A percentile compares a stretch with the other conserved stretches of the same genome.
These are phyloP conservation scores for Drosophila quasianomalipes DNA, from an alignment of 2,888 invertebrate genomes.

Conservation along the genomic window DNA sequence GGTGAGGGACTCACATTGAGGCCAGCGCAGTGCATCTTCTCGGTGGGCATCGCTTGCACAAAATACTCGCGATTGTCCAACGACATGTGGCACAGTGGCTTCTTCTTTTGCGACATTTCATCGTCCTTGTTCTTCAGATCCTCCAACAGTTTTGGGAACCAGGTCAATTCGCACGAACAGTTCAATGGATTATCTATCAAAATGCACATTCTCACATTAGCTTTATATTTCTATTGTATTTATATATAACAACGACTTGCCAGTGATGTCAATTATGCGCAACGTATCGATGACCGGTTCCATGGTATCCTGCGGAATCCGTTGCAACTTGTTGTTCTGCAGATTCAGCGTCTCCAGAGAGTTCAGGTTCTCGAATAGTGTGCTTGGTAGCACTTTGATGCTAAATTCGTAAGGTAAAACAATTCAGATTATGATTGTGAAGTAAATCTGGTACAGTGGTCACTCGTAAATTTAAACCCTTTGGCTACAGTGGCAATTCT, in stretches of 20 bases:
- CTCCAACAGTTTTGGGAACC: constrained; percentile 94
- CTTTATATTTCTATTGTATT: not conserved
- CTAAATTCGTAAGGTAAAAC: constrained; percentile 85
- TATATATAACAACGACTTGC: constrained; percentile 86
- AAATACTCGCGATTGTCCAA: constrained; percentile 93
- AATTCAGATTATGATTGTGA: constrained; percentile 3
- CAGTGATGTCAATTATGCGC: constrained; percentile 94
- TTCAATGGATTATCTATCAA: constrained; percentile 93
- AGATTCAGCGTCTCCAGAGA: constrained; percentile 95
- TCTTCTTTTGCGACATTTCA: constrained; percentile 95
- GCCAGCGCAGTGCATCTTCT: constrained; percentile 93
- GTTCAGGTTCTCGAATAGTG: constrained; percentile 95
- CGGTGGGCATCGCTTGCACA: constrained; percentile 92
- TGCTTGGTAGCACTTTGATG: constrained; percentile 92
- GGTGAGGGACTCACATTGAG: constrained; percentile 86
- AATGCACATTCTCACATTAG: not conserved
- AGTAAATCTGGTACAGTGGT: not conserved
- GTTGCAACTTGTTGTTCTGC: constrained; percentile 94
- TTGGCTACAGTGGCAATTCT: not conserved
- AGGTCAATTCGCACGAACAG: constrained; percentile 94
- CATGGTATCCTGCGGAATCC: constrained; percentile 94
- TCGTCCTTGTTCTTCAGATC: constrained; percentile 93
- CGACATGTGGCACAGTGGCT: constrained; percentile 92
- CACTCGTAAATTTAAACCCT: not conserved
- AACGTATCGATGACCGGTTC: constrained; percentile 95